phyloP scores from a whole-genome alignment of 2,113 vertebrate species.

The Gracilinanus agilis region DNA sequence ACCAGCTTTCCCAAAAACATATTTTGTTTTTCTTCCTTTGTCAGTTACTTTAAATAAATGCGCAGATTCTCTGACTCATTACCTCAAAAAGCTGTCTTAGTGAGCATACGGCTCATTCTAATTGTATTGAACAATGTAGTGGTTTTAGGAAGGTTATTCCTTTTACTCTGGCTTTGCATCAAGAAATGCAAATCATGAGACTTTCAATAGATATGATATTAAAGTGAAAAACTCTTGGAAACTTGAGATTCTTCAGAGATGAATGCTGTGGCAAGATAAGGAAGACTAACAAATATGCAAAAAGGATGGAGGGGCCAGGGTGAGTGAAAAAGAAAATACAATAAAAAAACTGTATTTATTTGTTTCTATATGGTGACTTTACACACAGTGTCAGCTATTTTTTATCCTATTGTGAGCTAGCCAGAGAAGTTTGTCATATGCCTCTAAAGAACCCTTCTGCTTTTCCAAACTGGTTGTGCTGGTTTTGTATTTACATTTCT shows the following conservation, averaged over 20 bases:
- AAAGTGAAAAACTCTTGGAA: not conserved
- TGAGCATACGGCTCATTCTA: slow-evolving; percentile 34
- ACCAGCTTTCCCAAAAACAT: slow-evolving; percentile 53
- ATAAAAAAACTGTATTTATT: not conserved
- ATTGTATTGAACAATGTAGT: not conserved
- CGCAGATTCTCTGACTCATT: slow-evolving; percentile 58
- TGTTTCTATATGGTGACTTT: slow-evolving; percentile 11
- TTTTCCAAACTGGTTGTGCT: slow-evolving; percentile 12
- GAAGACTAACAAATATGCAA: slow-evolving; percentile 27
- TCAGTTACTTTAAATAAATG: slow-evolving; percentile 62
- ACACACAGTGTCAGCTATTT: not conserved
- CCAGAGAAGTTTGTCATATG: not conserved
- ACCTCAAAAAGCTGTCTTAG: not conserved
- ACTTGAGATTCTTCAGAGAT: not conserved
- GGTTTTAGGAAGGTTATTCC: slow-evolving; percentile 11
- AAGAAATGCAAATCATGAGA: not conserved
- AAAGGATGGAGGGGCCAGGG: not conserved
- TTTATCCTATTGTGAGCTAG: not conserved
- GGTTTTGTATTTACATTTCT: not conserved
- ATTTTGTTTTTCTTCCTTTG: slow-evolving; percentile 60
- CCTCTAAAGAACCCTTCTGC: slow-evolving; percentile 4
- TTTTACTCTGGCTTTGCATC: not conserved
- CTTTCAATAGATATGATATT: not conserved
- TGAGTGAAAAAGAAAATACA: not conserved
- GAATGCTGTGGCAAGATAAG: not conserved